These are phyloP conservation scores for Tenualosa ilisha DNA, from an alignment of 2,797 vertebrate species.

Conservation along the genomic window DNA sequence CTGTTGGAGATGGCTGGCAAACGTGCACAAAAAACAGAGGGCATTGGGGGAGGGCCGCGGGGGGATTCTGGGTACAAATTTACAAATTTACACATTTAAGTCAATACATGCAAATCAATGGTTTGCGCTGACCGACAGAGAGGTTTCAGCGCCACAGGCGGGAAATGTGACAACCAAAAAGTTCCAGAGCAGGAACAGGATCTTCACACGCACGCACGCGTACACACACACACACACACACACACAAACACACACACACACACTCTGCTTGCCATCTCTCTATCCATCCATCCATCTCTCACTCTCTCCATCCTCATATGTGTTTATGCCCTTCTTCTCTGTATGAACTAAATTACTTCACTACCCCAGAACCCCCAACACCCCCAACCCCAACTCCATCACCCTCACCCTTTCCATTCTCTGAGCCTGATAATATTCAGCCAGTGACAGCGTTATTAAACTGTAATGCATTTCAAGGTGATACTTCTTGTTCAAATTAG, in stretches of 20 bases:
- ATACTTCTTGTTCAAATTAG: slow-evolving; percentile 56
- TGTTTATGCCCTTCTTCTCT: slow-evolving; percentile 41
- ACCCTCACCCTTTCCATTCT: neutral
- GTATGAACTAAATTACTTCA: slow-evolving; percentile 56
- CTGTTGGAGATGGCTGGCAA: neutral
- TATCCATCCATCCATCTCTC: slow-evolving; percentile 40
- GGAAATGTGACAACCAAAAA: neutral
- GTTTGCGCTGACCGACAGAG: neutral
- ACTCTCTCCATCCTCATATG: slow-evolving; percentile 33
- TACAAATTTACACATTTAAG: neutral
- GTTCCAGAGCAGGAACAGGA: neutral
- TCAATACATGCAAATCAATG: slow-evolving; percentile 9
- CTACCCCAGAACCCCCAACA: slow-evolving; percentile 23
- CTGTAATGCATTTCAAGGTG: slow-evolving; percentile 53
- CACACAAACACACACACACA: neutral
- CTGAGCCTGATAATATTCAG: slow-evolving; percentile 43
- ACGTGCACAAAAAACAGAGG: neutral
- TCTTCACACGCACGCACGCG: neutral
- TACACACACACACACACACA: slow-evolving; percentile 2
- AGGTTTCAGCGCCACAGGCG: neutral
- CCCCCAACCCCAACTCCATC: slow-evolving; percentile 23
- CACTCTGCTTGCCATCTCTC: neutral
- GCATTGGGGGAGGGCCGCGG: neutral
- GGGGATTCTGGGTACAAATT: neutral
- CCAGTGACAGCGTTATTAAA: slow-evolving; percentile 57